Conservation (phyloP, 2,113 vertebrate species). For the Murina feae region DNA sequence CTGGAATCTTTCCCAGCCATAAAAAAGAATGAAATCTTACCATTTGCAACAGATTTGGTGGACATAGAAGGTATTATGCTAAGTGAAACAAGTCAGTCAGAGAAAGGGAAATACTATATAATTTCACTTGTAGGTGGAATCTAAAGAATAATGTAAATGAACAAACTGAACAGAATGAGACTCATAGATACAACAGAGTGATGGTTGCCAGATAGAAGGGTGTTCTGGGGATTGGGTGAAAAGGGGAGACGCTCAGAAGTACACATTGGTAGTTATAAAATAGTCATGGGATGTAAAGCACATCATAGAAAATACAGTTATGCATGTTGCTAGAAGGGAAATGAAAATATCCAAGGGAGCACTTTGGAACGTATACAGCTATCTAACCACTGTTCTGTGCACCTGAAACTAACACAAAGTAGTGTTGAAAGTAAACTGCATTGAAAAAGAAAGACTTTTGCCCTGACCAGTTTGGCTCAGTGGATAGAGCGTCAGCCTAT, state of each 20-base stretch:
- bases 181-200: not conserved
- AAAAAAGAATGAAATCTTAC: no score
- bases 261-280: not conserved
- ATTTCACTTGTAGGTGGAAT: not conserved
- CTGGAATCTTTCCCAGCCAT: no score
- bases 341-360: not conserved
- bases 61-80: no score
- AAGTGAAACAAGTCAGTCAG: no score
- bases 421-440: not conserved
- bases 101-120: not conserved
- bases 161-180: not conserved
- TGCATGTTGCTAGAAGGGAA: not conserved
- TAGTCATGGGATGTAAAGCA: not conserved
- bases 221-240: not conserved
- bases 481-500: no score
- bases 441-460: not conserved
- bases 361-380: not conserved
- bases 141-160: not conserved
- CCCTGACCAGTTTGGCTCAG: no score
- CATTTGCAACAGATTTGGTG: no score
- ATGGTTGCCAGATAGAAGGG: not conserved
- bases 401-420: not conserved
- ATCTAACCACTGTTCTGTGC: not conserved
- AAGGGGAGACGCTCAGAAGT: not conserved
- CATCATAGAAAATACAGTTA: not conserved